phyloP scores from a whole-genome alignment of 2,113 vertebrate species.

The Protobothrops mucrosquamatus region DNA sequence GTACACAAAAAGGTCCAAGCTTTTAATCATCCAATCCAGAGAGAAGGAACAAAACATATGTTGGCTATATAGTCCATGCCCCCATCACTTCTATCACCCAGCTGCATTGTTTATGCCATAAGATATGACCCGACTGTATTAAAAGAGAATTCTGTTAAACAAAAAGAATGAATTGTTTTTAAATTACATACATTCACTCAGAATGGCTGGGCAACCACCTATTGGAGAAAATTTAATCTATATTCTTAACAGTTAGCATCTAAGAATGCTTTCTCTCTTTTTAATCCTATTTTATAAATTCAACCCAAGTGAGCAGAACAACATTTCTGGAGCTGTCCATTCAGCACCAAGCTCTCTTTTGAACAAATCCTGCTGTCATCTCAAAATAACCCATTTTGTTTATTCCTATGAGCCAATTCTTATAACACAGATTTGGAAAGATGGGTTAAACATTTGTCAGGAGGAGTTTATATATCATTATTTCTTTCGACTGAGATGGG shows the following conservation, averaged over 20 bases:
- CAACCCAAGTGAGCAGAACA: background rate
- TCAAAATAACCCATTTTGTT: background rate
- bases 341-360: constrained; percentile 2
- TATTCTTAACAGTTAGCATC: background rate
- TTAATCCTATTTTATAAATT: background rate
- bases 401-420: background rate
- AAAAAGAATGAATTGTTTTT: background rate
- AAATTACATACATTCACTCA: background rate
- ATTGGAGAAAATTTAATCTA: background rate
- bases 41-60: background rate
- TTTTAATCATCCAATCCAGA: background rate
- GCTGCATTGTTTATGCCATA: background rate
- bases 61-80: background rate
- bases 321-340: constrained; percentile 22
- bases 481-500: background rate
- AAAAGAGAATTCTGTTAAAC: background rate
- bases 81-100: background rate
- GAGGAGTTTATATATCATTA: background rate
- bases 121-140: background rate
- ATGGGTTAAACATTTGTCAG: background rate
- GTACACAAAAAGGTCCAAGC: background rate
- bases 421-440: background rate
- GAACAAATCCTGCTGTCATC: background rate
- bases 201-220: background rate
- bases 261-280: background rate